A percentile compares a stretch with the other conserved stretches of the same genome.
Evolutionary conservation across 2,888 invertebrate species (phyloP).

Genomic region (Campoletis raptor): DNA sequence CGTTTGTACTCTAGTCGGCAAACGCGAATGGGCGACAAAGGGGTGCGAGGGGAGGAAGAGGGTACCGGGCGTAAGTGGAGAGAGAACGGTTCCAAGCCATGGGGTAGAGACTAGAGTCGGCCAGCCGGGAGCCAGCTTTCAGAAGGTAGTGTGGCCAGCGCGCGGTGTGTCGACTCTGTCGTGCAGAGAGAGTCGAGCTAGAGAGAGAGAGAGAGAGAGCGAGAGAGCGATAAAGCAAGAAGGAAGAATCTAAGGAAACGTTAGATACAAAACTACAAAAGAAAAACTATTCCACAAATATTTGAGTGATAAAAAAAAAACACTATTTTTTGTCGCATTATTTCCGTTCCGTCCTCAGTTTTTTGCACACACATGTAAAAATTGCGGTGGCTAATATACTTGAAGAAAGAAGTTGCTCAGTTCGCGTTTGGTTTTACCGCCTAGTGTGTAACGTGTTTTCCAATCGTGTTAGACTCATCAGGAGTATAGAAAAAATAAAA

Average conservation of each 20-base stretch:
- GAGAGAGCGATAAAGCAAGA: conserved; percentile 41
- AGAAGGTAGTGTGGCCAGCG: conserved; percentile 71
- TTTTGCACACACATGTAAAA: conserved; percentile 14
- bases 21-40: conserved; percentile 14
- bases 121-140: conserved; percentile 71
- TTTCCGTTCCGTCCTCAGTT: background rate
- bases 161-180: conserved; percentile 68
- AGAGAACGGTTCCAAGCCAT: conserved; percentile 61
- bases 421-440: conserved; percentile 5
- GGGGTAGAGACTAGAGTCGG: conserved; percentile 70
- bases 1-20: conserved; percentile 28
- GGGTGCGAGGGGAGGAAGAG: conserved; percentile 49
- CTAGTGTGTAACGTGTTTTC: conserved; percentile 29
- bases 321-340: conserved; percentile 11
- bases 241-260: conserved; percentile 43
- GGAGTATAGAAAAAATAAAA: background rate
- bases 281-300: conserved; percentile 17
- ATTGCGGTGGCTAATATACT: conserved; percentile 11
- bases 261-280: conserved; percentile 48
- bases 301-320: conserved; percentile 20
- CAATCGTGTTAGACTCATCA: conserved; percentile 17
- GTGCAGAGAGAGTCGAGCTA: conserved; percentile 43
- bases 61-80: conserved; percentile 61
- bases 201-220: conserved; percentile 43
- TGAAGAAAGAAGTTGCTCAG: conserved; percentile 18